Base-by-base conservation (phyloP, 2,797 vertebrate species). In the Hyperoplus lanceolatus region DNA sequence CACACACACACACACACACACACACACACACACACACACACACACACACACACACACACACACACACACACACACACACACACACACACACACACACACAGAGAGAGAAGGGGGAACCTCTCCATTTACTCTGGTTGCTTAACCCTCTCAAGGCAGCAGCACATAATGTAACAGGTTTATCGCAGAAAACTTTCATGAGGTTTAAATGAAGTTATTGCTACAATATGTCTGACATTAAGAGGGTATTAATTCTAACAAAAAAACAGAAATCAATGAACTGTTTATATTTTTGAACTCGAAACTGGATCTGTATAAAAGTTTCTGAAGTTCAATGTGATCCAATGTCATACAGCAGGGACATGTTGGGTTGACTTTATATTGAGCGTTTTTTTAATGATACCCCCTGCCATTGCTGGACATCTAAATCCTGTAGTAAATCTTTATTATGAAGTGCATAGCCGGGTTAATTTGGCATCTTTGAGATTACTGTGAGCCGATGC, bases 401-500 rank as follows among this genome's bases (percentile, higher is more conserved):
- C 56, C 15, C 5, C 48, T 9, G 61, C 71, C 45, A 51, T 9
- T 55, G 58, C 60, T 65, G 66, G 57, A 63, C 77, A 70, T 43
- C 80, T 73, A 29, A 73, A 67, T 46, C 65, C 57, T 70, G 57
- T 14, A 21, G 38, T 58, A 53, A 63, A 59, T 74, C 71, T 83
- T 71, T 80, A 75, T 71, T 70, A 73, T 42, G 57, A 18, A 80
- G 70, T 83, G 48, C 63, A 84, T 58, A 4, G 56, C 67, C 48
- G 75, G 77, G 86, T 92, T 91, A 90, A 92, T 90, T 87, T 89
- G 80, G 86, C 82, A 88, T 90, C 65, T 79, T 18, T 45, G 42
- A 88, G 77, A 88, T 82, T 80, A 77, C 55, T 79, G 72, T 53
- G 77, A 81, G 74, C 2, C 0, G 3, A 62, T 50, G 82, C 87